Percentiles rank a stretch among this genome's conserved stretches.
Evolutionary conservation across 53 echinoderm and acorn worm genomes (phyloP).

Genomic region (Actinopyga echinites): DNA sequence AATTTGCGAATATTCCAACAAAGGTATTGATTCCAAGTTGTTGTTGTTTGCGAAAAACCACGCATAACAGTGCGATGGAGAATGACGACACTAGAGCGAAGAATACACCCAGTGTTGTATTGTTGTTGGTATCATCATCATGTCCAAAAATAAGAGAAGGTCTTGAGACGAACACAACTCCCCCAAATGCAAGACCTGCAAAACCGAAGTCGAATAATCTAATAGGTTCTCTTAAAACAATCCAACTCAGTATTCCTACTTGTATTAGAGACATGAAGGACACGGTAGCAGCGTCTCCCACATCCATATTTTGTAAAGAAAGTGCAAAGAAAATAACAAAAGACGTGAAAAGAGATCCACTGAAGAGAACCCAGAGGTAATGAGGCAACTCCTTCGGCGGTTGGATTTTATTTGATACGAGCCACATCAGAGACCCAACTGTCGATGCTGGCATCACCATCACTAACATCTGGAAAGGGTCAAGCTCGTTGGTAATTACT

Average conservation of each 20-base stretch:
- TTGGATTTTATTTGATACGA: not conserved
- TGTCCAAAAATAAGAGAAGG: constrained; percentile 8
- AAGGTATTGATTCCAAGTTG: constrained; percentile 22
- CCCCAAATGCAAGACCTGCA: not conserved
- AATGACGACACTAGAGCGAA: not conserved
- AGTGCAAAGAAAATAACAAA: not conserved
- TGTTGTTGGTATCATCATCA: too few relatives aligned
- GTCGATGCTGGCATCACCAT: constrained; percentile 21
- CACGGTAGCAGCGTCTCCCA: constrained; percentile 2
- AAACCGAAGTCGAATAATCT: not conserved
- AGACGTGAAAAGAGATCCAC: not conserved
- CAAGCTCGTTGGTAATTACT: not conserved
- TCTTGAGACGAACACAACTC: not conserved
- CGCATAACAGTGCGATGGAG: not conserved
- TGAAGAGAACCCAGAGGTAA: not conserved
- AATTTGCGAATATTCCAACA: not conserved
- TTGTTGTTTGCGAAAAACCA: not conserved
- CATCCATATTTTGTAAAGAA: not conserved
- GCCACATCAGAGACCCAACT: not conserved
- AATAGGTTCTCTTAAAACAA: not conserved
- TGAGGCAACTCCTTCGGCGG: not conserved
- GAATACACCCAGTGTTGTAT: not conserved
- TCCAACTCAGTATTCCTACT: constrained; percentile 3
- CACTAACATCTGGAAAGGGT: constrained; percentile 21
- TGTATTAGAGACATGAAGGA: not conserved